Evolutionary conservation across 2,797 vertebrate species (phyloP).

Genomic region (Glyptemys insculpta): DNA sequence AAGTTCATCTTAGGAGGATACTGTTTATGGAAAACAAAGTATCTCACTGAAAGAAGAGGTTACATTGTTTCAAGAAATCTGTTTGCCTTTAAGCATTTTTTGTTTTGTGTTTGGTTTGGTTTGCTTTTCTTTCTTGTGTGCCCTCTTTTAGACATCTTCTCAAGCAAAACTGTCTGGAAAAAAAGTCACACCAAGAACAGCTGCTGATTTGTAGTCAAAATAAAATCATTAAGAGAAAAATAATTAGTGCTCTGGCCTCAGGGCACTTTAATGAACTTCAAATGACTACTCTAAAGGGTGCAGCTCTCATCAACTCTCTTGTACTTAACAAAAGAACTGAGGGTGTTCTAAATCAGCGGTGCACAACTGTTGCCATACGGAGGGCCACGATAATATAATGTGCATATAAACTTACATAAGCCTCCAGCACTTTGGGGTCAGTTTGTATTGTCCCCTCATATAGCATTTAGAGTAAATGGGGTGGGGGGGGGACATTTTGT

Average conservation of each 20-base stretch:
- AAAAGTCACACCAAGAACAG: background rate
- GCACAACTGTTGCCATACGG: background rate
- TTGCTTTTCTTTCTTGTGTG: background rate
- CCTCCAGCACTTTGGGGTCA: conserved; percentile 1
- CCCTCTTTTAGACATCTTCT: background rate
- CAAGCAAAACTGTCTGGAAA: conserved; percentile 5
- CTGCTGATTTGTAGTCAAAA: conserved; percentile 9
- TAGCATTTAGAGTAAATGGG: background rate
- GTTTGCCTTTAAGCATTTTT: background rate
- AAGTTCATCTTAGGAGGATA: conserved; percentile 23
- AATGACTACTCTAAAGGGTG: background rate
- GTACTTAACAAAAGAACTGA: background rate
- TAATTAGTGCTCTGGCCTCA: background rate
- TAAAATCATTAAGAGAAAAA: conserved; percentile 35
- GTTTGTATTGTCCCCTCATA: conserved; percentile 12
- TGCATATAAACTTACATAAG: conserved; percentile 9
- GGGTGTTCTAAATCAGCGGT: conserved; percentile 27
- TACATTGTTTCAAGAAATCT: conserved; percentile 10
- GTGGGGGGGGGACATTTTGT: background rate
- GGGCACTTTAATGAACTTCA: conserved; percentile 10
- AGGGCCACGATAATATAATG: background rate
- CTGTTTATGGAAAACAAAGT: conserved; percentile 28
- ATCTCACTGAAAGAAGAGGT: background rate
- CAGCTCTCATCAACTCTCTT: background rate
- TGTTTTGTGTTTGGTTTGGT: background rate